A percentile compares a stretch with the other conserved stretches of the same genome.
These are phyloP conservation scores for Eupithecia subumbrata DNA, from an alignment of 2,888 invertebrate genomes.

Conservation along the genomic window DNA sequence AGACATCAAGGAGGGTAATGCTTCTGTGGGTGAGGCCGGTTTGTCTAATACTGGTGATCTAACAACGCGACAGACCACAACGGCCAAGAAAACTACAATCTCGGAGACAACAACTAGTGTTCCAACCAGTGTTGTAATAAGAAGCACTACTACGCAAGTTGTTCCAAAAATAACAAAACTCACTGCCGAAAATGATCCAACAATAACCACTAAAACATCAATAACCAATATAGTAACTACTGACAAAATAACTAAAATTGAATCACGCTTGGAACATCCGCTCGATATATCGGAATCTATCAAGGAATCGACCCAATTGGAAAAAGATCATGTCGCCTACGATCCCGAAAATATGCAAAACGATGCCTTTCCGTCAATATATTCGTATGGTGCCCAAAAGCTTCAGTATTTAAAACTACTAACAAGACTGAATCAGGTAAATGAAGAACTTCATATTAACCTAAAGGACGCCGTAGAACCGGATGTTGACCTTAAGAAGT, in stretches of 20 bases:
- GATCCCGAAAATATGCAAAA: constrained; percentile 75
- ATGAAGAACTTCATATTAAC: constrained; percentile 70
- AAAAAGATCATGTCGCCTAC: constrained; percentile 62
- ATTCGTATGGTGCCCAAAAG: constrained; percentile 74
- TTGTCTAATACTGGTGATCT: constrained; percentile 65
- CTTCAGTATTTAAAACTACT: constrained; percentile 71
- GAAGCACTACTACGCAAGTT: constrained; percentile 12
- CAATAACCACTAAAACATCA: constrained; percentile 36
- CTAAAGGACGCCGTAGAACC: constrained; percentile 64
- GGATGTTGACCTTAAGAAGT: constrained; percentile 60
- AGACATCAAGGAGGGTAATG: constrained; percentile 55
- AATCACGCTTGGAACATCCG: constrained; percentile 50
- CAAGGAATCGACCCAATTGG: constrained; percentile 32
- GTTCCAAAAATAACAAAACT: constrained; percentile 21
- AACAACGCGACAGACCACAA: constrained; percentile 55
- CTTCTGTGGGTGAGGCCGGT: constrained; percentile 65
- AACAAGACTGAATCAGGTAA: constrained; percentile 67
- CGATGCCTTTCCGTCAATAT: constrained; percentile 72
- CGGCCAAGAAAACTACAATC: constrained; percentile 21
- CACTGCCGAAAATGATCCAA: constrained; percentile 12
- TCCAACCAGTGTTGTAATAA: not conserved
- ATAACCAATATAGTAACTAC: constrained; percentile 25
- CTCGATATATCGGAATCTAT: constrained; percentile 50
- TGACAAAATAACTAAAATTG: constrained; percentile 44
- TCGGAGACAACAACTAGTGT: constrained; percentile 24